phyloP scores from a whole-genome alignment of 2,888 invertebrate species.

The Gastracanthus pulcherrimus region DNA sequence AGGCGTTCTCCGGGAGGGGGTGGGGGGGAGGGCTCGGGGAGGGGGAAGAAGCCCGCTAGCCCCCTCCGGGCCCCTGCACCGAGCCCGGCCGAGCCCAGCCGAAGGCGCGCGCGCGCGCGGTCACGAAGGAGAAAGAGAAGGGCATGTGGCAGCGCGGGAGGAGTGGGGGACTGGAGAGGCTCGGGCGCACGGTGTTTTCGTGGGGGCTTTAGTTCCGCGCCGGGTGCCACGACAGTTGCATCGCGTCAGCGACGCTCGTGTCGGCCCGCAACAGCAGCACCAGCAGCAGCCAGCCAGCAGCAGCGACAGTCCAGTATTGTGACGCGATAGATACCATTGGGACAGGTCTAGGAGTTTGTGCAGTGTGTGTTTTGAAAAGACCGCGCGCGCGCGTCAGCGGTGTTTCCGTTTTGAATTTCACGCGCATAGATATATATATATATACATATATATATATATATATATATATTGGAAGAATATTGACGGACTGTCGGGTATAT shows the following conservation, averaged over 20 bases:
- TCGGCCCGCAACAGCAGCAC: not conserved
- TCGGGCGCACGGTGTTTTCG: slow-evolving; percentile 68
- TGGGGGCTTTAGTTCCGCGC: slow-evolving; percentile 76
- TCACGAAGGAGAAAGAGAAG: not conserved
- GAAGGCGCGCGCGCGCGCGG: not conserved
- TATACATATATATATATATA: slow-evolving; percentile 47
- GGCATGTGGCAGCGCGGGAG: not conserved
- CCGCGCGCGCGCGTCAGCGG: too few relatives aligned
- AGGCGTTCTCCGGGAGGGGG: slow-evolving; percentile 65
- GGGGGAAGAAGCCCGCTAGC: slow-evolving; percentile 30
- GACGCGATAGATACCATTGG: too few relatives aligned
- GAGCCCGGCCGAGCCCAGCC: not conserved
- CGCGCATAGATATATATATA: too few relatives aligned
- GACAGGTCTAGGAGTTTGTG: too few relatives aligned
- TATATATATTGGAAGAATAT: too few relatives aligned
- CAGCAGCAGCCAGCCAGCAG: slow-evolving; percentile 27
- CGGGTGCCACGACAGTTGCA: slow-evolving; percentile 76
- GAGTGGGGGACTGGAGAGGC: slow-evolving; percentile 45
- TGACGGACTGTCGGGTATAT: too few relatives aligned
- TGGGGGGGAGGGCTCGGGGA: too few relatives aligned
- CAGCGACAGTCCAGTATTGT: slow-evolving; percentile 57
- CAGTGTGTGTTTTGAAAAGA: too few relatives aligned
- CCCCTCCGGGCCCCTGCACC: not conserved
- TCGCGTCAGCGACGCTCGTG: slow-evolving; percentile 68
- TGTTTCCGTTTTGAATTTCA: too few relatives aligned